Base-by-base conservation (phyloP, 2,888 invertebrate genomes). In the Blastobasis lacticolella region DNA sequence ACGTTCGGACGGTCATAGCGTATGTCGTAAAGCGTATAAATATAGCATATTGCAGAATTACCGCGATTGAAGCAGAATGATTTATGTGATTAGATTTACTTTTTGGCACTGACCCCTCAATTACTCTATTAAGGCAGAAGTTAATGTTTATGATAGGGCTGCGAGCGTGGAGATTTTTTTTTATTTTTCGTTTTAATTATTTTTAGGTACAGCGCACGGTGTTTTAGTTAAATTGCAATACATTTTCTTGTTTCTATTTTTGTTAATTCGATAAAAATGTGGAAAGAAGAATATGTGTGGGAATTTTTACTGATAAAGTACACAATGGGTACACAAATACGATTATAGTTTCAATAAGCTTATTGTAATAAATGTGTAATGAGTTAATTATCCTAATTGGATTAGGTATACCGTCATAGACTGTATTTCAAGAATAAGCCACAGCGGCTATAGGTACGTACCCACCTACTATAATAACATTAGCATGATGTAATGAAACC, bases 11-110 rank as follows among this genome's bases (percentile, higher is more conserved):
- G 50, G 55, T 53, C 55, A 54, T 54, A 53, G 54, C 56, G 46
- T 48, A 54, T 53, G 57, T 59, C 59, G 57, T 60, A 60, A 59
- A 64, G 59, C 60, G 58, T 61, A 59, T 52, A 44, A 50, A 52
- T 48, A 40, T 45, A 48, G 50, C 57, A 57, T 58, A 56, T 54
- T 51, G 45, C 41, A 37, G 44, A 55, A 55, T 52, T 57, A 43
- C n/a, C 7, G n/a, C 36, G 46, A 46, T 44, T 47, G n/a, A 51
- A 47, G 10, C 38, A 6, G 38, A 40, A 10, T 46, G 38, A 40
- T 48, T 23, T 40, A 38, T 40, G 40, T 48, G 40, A 40, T 48
- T 48, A 40, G 47, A 48, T 48, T 48, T 23, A 48, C 8, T 48
- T 7, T 5, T 48, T n/a, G 6, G 23, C 23, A 23, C 23, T 23